A percentile compares a stretch with the other conserved stretches of the same genome.
Evolutionary conservation across 2,113 vertebrate genomes (phyloP).

Genomic region (Orthonyx spaldingii): DNA sequence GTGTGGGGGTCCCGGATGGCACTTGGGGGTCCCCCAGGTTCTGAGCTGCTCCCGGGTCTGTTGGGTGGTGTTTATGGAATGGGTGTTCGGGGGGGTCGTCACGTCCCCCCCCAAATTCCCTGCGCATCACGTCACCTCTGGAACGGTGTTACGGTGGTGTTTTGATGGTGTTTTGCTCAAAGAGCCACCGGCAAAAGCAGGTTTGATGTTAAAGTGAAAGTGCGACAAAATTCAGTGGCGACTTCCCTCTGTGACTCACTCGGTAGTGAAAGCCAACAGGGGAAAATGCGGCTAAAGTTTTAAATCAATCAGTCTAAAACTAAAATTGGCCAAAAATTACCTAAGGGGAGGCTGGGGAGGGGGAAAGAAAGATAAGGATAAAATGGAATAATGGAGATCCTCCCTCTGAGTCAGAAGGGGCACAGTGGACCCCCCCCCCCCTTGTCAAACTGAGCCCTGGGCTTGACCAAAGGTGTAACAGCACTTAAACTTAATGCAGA

Average conservation of each 20-base stretch:
- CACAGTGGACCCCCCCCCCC: not conserved
- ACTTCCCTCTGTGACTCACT: not conserved
- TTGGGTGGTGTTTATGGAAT: too few species aligned
- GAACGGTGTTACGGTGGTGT: too few species aligned
- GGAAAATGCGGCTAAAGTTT: not conserved
- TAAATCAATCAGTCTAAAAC: not conserved
- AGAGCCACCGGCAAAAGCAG: not conserved
- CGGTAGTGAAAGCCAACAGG: not conserved
- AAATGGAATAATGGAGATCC: not conserved
- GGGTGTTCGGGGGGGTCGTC: too few species aligned
- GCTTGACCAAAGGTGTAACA: not conserved
- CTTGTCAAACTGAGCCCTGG: not conserved
- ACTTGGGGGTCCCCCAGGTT: too few species aligned
- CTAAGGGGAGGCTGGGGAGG: not conserved
- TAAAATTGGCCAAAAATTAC: not conserved
- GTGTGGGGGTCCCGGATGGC: too few species aligned
- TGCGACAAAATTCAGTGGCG: not conserved
- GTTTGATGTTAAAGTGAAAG: not conserved
- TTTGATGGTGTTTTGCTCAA: too few species aligned
- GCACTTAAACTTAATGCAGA: not conserved
- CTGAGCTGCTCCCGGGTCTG: too few species aligned
- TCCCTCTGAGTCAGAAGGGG: not conserved
- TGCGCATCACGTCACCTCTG: too few species aligned
- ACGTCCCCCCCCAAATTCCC: too few species aligned
- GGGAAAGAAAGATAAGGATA: not conserved